A percentile compares a stretch with the other conserved stretches of the same genome.
Evolutionary conservation across 2,113 vertebrate species (phyloP).

Genomic region (Otus sunia): DNA sequence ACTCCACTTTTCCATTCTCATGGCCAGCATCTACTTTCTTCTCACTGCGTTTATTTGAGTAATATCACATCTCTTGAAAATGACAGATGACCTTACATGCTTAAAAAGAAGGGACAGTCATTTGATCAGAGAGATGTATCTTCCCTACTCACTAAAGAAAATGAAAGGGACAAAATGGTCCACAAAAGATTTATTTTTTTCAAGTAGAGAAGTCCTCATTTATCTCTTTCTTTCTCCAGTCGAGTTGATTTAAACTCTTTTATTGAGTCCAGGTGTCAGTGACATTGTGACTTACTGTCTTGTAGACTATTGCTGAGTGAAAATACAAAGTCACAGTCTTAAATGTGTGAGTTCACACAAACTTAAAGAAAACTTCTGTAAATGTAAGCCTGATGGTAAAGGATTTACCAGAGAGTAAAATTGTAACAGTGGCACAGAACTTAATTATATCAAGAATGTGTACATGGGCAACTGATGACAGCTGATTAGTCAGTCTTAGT

Average conservation of each 20-base stretch:
- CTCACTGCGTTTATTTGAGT: background rate
- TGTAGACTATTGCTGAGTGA: background rate
- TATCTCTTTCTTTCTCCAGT: background rate
- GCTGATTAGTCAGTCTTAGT: background rate
- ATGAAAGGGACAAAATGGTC: background rate
- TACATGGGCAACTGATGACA: background rate
- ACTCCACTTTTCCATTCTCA: background rate
- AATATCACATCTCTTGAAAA: background rate
- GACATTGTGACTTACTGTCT: background rate
- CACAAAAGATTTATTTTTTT: background rate
- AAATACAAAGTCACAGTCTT: background rate
- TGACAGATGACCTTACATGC: background rate
- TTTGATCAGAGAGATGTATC: background rate
- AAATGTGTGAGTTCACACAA: background rate
- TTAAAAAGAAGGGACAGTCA: background rate
- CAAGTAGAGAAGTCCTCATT: background rate
- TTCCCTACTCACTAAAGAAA: background rate
- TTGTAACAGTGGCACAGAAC: background rate
- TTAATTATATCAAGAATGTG: background rate
- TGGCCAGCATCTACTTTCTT: background rate
- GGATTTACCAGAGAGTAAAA: background rate
- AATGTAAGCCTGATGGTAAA: background rate
- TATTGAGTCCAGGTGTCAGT: background rate
- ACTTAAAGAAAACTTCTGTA: background rate
- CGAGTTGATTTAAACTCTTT: background rate